These are phyloP conservation scores for Drosophila mulleri DNA, from an alignment of 2,888 invertebrate species.

Conservation along the genomic window DNA sequence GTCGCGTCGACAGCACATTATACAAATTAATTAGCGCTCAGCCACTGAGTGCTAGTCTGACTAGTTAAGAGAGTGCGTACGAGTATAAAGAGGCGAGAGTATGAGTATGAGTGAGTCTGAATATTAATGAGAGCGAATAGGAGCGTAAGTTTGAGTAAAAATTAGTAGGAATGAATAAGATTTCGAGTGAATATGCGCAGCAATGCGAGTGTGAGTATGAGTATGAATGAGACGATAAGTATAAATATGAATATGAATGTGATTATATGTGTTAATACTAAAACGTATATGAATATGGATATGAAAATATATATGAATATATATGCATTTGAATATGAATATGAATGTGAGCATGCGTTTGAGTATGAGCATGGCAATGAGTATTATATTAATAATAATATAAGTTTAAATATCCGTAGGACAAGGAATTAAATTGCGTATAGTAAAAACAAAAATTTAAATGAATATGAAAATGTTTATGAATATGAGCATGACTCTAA, in stretches of 20 bases:
- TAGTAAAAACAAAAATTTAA: too few relatives aligned
- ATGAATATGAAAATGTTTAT: too few relatives aligned
- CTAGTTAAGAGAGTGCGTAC: slow-evolving; percentile 3
- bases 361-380: not conserved
- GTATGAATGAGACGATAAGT: not conserved
- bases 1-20: slow-evolving; percentile 68
- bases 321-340: not conserved
- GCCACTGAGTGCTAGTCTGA: not conserved
- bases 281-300: too few relatives aligned
- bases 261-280: too few relatives aligned
- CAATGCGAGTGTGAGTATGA: not conserved
- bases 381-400: too few relatives aligned
- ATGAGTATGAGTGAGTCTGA: not conserved
- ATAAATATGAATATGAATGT: not conserved
- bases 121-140: not conserved
- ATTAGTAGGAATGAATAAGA: not conserved
- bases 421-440: too few relatives aligned
- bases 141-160: not conserved
- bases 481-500: not conserved
- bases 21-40: slow-evolving; percentile 69
- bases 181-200: not conserved
- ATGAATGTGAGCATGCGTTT: not conserved
- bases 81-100: not conserved
- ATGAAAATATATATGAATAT: not conserved
- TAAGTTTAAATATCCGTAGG: too few relatives aligned